Conservation (phyloP, 2,888 invertebrate genomes). For the Tyria jacobaeae region DNA sequence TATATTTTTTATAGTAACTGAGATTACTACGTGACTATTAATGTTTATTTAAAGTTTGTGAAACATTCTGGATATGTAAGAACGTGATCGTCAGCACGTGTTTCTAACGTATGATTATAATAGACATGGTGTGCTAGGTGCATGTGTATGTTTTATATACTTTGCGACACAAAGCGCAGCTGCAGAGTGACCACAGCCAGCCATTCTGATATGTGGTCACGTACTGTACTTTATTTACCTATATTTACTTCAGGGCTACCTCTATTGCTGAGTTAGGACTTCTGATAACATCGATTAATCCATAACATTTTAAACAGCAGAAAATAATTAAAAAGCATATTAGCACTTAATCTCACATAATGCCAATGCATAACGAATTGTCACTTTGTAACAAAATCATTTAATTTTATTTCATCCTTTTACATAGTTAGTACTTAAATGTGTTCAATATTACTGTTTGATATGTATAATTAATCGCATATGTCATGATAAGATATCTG, state of each 20-base stretch:
- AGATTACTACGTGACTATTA: slow-evolving; percentile 49
- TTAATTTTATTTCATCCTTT: too few relatives aligned
- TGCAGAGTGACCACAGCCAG: slow-evolving; percentile 71
- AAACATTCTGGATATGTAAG: slow-evolving; percentile 43
- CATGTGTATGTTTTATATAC: slow-evolving; percentile 59
- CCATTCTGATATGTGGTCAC: slow-evolving; percentile 60
- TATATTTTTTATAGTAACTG: slow-evolving; percentile 23
- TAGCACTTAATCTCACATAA: too few relatives aligned
- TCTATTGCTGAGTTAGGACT: slow-evolving; percentile 17
- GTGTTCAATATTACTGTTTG: too few relatives aligned
- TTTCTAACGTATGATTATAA: slow-evolving; percentile 40
- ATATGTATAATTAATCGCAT: too few relatives aligned
- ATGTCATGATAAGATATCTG: slow-evolving; percentile 33
- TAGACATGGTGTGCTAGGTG: slow-evolving; percentile 42
- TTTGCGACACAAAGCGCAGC: slow-evolving; percentile 67
- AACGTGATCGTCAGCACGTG: slow-evolving; percentile 58
- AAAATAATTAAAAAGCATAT: not conserved
- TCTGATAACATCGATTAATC: not conserved
- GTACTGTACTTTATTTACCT: slow-evolving; percentile 41
- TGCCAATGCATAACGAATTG: too few relatives aligned
- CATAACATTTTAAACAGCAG: not conserved
- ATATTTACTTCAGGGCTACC: slow-evolving; percentile 44
- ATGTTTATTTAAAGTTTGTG: slow-evolving; percentile 39
- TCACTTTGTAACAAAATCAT: too few relatives aligned
- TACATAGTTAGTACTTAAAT: too few relatives aligned